phyloP scores from a whole-genome alignment of 2,797 vertebrate species.

The Chrysocyon brachyurus region DNA sequence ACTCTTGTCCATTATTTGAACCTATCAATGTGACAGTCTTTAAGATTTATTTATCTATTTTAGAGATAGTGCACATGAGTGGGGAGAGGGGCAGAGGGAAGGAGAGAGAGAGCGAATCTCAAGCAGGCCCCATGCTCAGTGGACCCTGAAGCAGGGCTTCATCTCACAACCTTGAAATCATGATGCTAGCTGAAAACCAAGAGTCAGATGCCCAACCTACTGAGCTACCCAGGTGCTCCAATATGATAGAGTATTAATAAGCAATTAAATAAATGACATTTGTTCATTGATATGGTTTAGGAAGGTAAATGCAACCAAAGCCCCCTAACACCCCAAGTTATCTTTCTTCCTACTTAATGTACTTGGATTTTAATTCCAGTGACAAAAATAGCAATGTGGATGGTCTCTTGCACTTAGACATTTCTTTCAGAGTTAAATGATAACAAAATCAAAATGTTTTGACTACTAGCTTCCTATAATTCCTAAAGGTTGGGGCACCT shows the following conservation, averaged over 20 bases:
- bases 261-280: slow-evolving; percentile 62
- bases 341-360: slow-evolving; percentile 48
- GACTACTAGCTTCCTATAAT: neutral
- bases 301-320: neutral
- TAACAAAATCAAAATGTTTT: slow-evolving; percentile 38
- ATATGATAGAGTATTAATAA: slow-evolving; percentile 61
- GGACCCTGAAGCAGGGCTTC: neutral
- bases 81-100: neutral
- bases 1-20: neutral
- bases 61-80: neutral
- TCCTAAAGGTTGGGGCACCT: neutral
- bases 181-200: neutral
- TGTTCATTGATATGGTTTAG: neutral
- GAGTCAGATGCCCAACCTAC: neutral
- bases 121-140: neutral
- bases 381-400: slow-evolving; percentile 30
- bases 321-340: neutral
- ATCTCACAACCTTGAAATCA: neutral
- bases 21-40: neutral
- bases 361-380: slow-evolving; percentile 41
- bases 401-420: neutral
- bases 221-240: neutral
- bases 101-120: neutral
- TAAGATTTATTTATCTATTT: neutral
- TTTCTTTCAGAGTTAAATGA: neutral